phyloP scores from a whole-genome alignment of 1,140 invertebrate genomes.

The Megathymus violae region DNA sequence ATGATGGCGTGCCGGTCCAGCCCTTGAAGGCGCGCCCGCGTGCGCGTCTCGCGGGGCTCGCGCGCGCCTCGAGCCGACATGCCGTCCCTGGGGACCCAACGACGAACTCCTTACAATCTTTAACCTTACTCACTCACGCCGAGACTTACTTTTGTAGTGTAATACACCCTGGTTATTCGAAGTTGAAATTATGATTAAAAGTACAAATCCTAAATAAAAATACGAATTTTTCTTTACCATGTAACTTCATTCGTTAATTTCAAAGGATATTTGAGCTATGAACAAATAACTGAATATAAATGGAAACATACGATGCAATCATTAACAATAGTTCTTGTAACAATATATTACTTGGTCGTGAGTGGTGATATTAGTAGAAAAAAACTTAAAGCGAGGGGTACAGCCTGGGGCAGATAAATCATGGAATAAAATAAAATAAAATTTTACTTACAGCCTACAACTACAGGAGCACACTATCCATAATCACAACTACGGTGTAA shows the following conservation, averaged over 20 bases:
- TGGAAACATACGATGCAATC: too few relatives aligned
- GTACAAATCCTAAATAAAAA: too few relatives aligned
- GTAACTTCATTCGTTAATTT: too few relatives aligned
- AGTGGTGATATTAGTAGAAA: slow-evolving; percentile 30
- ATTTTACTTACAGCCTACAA: slow-evolving; percentile 8
- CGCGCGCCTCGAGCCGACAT: slow-evolving; percentile 63
- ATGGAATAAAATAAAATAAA: slow-evolving; percentile 12
- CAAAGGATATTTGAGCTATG: too few relatives aligned
- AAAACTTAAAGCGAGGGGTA: slow-evolving; percentile 32
- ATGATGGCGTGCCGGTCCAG: slow-evolving; percentile 67
- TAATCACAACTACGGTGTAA: background rate
- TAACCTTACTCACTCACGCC: slow-evolving; percentile 2
- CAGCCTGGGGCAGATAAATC: slow-evolving; percentile 30
- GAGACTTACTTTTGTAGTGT: too few relatives aligned
- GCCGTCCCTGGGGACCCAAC: slow-evolving; percentile 60
- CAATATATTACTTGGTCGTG: slow-evolving; percentile 7
- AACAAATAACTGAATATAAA: too few relatives aligned
- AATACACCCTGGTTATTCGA: too few relatives aligned
- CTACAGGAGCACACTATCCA: slow-evolving; percentile 8
- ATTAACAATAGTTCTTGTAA: too few relatives aligned
- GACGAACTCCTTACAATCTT: too few relatives aligned
- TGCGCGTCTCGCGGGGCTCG: slow-evolving; percentile 55
- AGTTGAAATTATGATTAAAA: too few relatives aligned
- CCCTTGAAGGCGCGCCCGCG: slow-evolving; percentile 60
- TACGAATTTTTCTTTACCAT: too few relatives aligned